Base-by-base conservation (phyloP, 2,113 vertebrate genomes). In the Hippolais icterina region DNA sequence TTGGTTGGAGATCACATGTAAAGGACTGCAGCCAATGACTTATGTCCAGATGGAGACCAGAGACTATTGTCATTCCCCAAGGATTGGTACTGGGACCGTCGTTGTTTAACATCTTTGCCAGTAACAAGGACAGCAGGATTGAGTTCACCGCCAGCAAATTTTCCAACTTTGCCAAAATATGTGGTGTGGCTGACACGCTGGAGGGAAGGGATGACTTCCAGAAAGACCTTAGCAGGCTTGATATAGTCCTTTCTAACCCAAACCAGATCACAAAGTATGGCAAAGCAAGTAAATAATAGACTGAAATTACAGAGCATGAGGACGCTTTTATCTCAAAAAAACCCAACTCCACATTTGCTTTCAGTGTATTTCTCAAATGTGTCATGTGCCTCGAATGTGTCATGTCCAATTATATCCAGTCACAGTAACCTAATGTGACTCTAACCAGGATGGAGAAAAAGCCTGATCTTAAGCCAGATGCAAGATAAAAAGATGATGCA, bases 81-180 rank as follows among this genome's bases (percentile, higher is more conserved):
- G 37, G 52, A 29, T 5, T 20, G 20, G 8, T 41, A n/a, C 12
- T 52, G 46, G 37, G 10, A 59, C 15, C 0, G 0, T 9, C 1
- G 4, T 13, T 39, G 33, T 74, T 37, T 17, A 39, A 28, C 16
- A 17, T 46, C 61, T 60, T 39, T 52, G 18, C 24, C 37, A 11
- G 10, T 10, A 39, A n/a, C 19, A n/a, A 18, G 20, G 33, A 8
- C 7, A 27, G 19, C 19, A 46, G 15, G 33, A 59, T 4, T 52
- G 60, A 59, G 28, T 15, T 44, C 9, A 39, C 33, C 0, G 0
- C 7, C 37, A 29, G 28, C 13, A 75, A 59, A 33, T 52, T 66
- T 68, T 28, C 16, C 24, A 11, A 4, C 8, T 66, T 42, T 50
- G 13, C 33, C 23, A 28, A 75, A 52, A 6, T 17, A 8, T n/a